Evolutionary conservation across 2,113 vertebrate species (phyloP), one percentile per base, ranked within the genome.

Genomic region (Heptranchias perlo): DNA sequence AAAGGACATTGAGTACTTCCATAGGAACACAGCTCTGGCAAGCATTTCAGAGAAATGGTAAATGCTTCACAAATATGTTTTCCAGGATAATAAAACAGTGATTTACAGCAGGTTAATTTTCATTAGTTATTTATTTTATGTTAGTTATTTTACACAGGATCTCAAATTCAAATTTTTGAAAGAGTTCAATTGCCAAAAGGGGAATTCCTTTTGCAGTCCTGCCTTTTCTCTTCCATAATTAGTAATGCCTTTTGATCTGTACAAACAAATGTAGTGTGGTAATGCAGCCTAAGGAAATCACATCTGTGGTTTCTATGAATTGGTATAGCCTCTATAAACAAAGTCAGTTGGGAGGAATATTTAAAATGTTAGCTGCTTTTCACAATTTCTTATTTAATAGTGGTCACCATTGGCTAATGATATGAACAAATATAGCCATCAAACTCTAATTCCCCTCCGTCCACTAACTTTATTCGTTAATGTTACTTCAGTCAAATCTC

Each of bases 21-120:
- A n/a, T 16, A 62, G 58, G 18, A 58, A 39, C 10, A 31, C 4
- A 1, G 35, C 39, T 39, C 91, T 64, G 61, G 61, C 91, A 64
- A 93, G n/a, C 35, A 64, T 64, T 62, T 93, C 54, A 35, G 61
- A 61, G 16, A 31, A 93, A 23, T 82, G 78, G 78, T 82, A 82
- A 82, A 82, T 21, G 78, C 28, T 54, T 35, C 87, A 91, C 58
- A 94, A 64, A 94, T 94, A 64, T 65, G n/a, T 94, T 94, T 65
- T 64, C 92, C 35, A 94, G 58, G 87, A n/a, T 91, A 91, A 91
- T 91, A 91, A 91, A 64, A 94, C 18, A 47, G n/a, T 44, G 92
- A 62, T 21, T 64, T 47, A 11, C n/a, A 94, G 54, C 92, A 64
- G 62, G 39, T 65, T 94, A 65, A 94, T 65, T 93, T 61, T 94